These are phyloP conservation scores for Hydropsyche betteni DNA, from an alignment of 2,888 invertebrate species.

Conservation along the genomic window DNA sequence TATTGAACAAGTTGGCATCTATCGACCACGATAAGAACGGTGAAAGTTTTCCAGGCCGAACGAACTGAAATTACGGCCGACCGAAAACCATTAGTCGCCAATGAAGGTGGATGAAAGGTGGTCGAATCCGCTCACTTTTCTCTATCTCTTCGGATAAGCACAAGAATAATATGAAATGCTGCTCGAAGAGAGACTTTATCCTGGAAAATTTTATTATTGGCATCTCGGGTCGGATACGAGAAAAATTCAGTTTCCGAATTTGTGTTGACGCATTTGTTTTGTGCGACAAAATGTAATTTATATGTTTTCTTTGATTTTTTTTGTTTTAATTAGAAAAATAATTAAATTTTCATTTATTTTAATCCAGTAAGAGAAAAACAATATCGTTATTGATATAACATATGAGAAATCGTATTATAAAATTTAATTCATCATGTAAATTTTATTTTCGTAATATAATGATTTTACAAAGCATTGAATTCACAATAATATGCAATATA, in stretches of 20 bases:
- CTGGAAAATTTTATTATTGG: background rate
- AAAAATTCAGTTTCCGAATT: too few species aligned
- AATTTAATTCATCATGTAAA: too few species aligned
- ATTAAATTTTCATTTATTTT: too few species aligned
- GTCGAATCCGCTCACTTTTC: conserved; percentile 7
- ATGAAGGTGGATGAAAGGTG: conserved; percentile 30
- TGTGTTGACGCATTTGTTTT: too few species aligned
- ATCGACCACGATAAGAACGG: conserved; percentile 30
- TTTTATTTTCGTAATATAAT: too few species aligned
- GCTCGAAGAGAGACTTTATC: background rate
- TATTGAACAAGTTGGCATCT: conserved; percentile 34
- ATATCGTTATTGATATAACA: too few species aligned
- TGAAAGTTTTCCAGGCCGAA: conserved; percentile 18
- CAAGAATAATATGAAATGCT: background rate
- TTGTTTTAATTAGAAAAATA: background rate
- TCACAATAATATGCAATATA: too few species aligned
- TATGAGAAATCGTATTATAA: too few species aligned
- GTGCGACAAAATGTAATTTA: background rate
- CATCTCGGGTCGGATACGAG: background rate
- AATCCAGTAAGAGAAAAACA: too few species aligned
- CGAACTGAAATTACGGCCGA: conserved; percentile 17
- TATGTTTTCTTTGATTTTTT: background rate
- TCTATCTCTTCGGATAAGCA: background rate
- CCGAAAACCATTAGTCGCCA: conserved; percentile 27
- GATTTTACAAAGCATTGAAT: too few species aligned